Conservation (phyloP, 2,888 invertebrate species). For the Stenotaenia linearis region DNA sequence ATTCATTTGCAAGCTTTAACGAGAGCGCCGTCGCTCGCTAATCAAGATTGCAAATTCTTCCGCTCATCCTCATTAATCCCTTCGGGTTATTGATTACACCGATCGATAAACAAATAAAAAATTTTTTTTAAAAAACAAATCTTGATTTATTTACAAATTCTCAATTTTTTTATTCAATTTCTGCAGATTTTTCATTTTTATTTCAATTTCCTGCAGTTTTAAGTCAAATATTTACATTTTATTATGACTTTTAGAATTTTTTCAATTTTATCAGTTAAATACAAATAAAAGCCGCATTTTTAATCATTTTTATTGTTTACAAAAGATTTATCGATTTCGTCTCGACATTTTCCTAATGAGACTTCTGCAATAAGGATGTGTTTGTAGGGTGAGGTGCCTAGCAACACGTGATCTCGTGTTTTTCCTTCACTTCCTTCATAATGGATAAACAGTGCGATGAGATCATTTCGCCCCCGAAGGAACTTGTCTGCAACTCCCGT, state of each 20-base stretch:
- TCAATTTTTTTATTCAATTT: too few species aligned
- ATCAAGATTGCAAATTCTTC: not conserved
- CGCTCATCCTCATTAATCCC: not conserved
- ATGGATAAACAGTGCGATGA: not conserved
- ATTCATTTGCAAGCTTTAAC: not conserved
- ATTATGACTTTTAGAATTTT: too few species aligned
- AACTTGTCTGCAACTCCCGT: not conserved
- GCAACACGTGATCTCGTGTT: not conserved
- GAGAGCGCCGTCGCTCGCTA: not conserved
- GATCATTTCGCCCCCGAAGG: not conserved
- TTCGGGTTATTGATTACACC: not conserved
- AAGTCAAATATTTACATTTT: too few species aligned
- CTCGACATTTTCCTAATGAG: not conserved
- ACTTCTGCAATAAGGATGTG: not conserved
- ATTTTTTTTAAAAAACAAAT: too few species aligned
- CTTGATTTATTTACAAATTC: too few species aligned
- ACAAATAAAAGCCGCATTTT: too few species aligned
- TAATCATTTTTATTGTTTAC: not conserved
- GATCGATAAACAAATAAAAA: not conserved
- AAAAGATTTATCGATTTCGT: not conserved
- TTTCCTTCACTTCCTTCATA: not conserved
- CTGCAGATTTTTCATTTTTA: too few species aligned
- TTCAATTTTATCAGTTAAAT: too few species aligned
- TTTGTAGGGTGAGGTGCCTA: not conserved
- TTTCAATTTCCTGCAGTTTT: too few species aligned